Base-by-base conservation (phyloP, 2,113 vertebrate genomes). In the Columba janthina region DNA sequence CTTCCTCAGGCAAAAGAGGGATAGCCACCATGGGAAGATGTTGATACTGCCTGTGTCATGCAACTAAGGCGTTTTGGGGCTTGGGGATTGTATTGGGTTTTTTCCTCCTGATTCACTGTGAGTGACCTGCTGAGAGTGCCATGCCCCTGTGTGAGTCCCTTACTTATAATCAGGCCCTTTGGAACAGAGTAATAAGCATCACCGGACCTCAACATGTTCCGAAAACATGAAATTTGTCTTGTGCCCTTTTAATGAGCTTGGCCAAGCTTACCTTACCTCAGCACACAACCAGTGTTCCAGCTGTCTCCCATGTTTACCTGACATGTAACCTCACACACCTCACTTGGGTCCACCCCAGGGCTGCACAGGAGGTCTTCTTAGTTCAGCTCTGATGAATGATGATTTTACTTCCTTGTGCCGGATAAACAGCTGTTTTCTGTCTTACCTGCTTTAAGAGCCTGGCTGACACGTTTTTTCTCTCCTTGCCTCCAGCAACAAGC, bases 241-340 rank as follows among this genome's bases (percentile, higher is more conserved):
- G 20, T 6, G 4, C 85, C 12, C 31, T 80, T 81, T 58, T 44
- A 64, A 44, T 65, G 67, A 57, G 5, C 66, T 76, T 56, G 60
- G 15, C 20, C 7, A 31, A 44, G 17, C 46, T 92, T 40, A 11
- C 10, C 15, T 71, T 44, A 12, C 62, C 46, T 79, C 46, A 34
- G 51, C 50, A 24, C 36, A 19, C 8, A 15, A 31, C 26, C 0
- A 0, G 31, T 62, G 6, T 70, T 83, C 60, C 36, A 85, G 64
- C 24, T 28, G 4, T 2, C 8, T 58, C 17, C n/a, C 8, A 0
- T n/a, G 28, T 71, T 90, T 70, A 21, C 32, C 34, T 58, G 46
- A 13, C 34, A 24, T 0, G 0, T 36, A 84, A 53, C 57, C n/a
- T 80, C 13, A 1, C 40, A 12, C 0, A 1, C 17, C 38, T 89